phyloP scores from a whole-genome alignment of 2,113 vertebrate genomes.

The Seriola quinqueradiata region DNA sequence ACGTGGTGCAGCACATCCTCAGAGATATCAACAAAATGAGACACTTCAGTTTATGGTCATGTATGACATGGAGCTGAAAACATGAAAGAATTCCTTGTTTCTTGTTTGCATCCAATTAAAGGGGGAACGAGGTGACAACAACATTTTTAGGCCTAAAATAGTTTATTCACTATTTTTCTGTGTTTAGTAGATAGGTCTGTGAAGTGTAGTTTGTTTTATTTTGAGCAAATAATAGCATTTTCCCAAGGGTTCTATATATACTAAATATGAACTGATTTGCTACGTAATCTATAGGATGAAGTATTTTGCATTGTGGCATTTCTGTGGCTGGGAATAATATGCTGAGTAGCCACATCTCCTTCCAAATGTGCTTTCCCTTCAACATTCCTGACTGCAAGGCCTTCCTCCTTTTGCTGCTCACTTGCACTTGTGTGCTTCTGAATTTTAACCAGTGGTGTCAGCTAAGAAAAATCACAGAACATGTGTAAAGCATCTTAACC shows the following conservation, averaged over 20 bases:
- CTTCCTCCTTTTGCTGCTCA: conserved; percentile 52
- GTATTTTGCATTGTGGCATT: conserved; percentile 39
- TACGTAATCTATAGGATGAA: conserved; percentile 32
- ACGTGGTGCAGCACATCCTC: not conserved
- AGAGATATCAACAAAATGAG: conserved; percentile 17
- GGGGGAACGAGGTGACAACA: no score
- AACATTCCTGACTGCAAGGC: conserved; percentile 60
- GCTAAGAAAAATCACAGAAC: conserved; percentile 37
- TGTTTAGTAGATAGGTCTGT: not conserved
- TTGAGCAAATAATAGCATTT: not conserved
- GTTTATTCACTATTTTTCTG: not conserved
- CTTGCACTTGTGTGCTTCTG: conserved; percentile 45
- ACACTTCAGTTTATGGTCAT: not conserved
- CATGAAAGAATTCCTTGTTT: not conserved
- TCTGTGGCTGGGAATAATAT: conserved; percentile 23
- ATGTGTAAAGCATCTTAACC: conserved; percentile 36
- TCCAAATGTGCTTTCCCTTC: conserved; percentile 57
- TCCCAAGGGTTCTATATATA: conserved; percentile 9
- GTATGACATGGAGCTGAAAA: conserved; percentile 1
- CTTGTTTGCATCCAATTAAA: conserved; percentile 2
- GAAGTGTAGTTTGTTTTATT: conserved; percentile 2
- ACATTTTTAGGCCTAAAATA: not conserved
- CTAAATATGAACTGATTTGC: conserved; percentile 35
- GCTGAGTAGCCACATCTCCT: conserved; percentile 45
- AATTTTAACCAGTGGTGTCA: conserved; percentile 50